Percentiles rank a stretch among this genome's conserved stretches.
Evolutionary conservation across 2,113 vertebrate species (phyloP).

Genomic region (Cichladusa arquata): DNA sequence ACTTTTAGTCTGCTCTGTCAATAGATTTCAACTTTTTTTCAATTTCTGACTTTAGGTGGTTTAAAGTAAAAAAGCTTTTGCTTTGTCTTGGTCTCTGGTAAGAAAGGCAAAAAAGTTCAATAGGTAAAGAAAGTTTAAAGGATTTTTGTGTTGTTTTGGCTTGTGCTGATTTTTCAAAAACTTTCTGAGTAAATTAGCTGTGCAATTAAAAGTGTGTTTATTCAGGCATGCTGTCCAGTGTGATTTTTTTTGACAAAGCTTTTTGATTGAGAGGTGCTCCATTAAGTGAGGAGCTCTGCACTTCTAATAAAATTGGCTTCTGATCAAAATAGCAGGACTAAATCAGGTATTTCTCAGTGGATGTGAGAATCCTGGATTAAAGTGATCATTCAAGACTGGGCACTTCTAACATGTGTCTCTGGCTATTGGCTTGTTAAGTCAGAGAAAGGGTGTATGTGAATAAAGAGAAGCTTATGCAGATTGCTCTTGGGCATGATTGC

Average conservation of each 20-base stretch:
- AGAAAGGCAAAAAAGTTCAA: background rate
- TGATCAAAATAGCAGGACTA: background rate
- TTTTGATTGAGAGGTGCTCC: background rate
- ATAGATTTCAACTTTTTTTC: background rate
- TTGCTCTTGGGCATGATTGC: background rate
- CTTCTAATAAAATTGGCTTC: background rate
- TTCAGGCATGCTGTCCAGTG: background rate
- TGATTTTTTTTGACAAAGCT: background rate
- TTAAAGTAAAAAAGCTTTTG: background rate
- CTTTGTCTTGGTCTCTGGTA: background rate
- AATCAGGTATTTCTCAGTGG: background rate
- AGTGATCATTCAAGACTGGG: background rate
- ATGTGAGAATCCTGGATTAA: constrained; percentile 19
- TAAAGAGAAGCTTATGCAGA: background rate
- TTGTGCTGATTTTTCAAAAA: background rate
- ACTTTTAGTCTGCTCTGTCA: background rate
- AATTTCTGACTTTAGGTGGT: background rate
- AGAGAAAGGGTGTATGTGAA: background rate
- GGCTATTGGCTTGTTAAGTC: background rate
- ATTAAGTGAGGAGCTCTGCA: background rate
- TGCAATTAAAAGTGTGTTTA: background rate
- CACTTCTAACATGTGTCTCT: background rate
- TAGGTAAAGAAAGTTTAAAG: background rate
- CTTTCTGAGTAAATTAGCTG: background rate
- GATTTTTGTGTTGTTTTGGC: background rate